These are phyloP conservation scores for Acholoe squamosa DNA, from an alignment of 2,888 invertebrate species.

Conservation along the genomic window DNA sequence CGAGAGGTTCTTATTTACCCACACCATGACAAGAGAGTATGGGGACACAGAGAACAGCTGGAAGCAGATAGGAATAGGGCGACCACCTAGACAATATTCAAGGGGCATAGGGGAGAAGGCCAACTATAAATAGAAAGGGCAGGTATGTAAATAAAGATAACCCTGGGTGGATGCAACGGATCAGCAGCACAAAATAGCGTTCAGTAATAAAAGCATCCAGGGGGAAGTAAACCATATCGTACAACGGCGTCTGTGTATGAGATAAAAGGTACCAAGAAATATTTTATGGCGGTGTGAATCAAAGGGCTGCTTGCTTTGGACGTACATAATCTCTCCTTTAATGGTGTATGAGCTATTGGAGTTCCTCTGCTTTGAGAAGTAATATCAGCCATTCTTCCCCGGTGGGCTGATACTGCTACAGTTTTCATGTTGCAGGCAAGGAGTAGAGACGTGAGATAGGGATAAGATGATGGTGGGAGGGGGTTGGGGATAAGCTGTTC, in stretches of 20 bases:
- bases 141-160: neutral
- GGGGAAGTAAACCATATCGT: neutral
- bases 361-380: slow-evolving; percentile 5
- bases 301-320: neutral
- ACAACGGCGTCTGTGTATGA: neutral
- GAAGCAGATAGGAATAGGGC: neutral
- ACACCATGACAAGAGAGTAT: too few relatives aligned
- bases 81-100: neutral
- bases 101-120: neutral
- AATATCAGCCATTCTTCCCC: neutral
- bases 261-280: neutral
- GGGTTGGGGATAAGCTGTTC: too few relatives aligned
- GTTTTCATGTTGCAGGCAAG: neutral
- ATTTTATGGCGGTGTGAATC: neutral
- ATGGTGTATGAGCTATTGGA: neutral
- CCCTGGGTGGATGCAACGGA: neutral
- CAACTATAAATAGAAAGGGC: neutral
- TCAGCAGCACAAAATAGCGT: neutral
- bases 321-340: neutral
- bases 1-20: neutral
- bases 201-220: neutral
- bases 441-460: too few relatives aligned
- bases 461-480: too few relatives aligned
- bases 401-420: neutral
- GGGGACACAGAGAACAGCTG: too few relatives aligned